Evolutionary conservation across 2,888 invertebrate genomes (phyloP).

Genomic region (Agelastica alni): DNA sequence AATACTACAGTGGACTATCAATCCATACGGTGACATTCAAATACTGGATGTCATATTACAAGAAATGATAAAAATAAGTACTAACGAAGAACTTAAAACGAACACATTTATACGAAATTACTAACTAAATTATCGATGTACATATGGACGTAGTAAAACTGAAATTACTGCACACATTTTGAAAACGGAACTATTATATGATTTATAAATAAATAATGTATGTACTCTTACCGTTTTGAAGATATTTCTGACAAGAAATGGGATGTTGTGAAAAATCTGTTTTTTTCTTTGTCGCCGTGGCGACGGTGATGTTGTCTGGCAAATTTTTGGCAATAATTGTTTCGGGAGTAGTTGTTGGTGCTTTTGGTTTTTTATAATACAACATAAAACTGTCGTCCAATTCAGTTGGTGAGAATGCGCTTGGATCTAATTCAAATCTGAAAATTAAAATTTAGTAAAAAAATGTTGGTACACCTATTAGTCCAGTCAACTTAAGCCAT

Average conservation of each 20-base stretch:
- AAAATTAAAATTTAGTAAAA: conserved; percentile 23
- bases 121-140: too few species aligned
- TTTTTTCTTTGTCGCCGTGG: conserved; percentile 29
- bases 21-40: too few species aligned
- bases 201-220: too few species aligned
- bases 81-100: too few species aligned
- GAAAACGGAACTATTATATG: too few species aligned
- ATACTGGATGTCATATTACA: too few species aligned
- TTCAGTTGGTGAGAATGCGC: conserved; percentile 71
- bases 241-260: conserved; percentile 68
- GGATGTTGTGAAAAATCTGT: conserved; percentile 67
- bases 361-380: conserved; percentile 60
- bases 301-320: conserved; percentile 25
- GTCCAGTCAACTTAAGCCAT: too few species aligned
- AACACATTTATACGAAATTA: too few species aligned
- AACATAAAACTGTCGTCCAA: conserved; percentile 73
- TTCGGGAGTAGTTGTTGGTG: conserved; percentile 37
- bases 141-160: too few species aligned
- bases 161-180: too few species aligned
- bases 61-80: too few species aligned
- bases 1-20: too few species aligned
- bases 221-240: conserved; percentile 46
- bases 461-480: background rate
- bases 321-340: conserved; percentile 29
- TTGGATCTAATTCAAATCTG: conserved; percentile 63